Evolutionary conservation across 2,888 invertebrate genomes (phyloP).

Genomic region (Ceramica pisi): DNA sequence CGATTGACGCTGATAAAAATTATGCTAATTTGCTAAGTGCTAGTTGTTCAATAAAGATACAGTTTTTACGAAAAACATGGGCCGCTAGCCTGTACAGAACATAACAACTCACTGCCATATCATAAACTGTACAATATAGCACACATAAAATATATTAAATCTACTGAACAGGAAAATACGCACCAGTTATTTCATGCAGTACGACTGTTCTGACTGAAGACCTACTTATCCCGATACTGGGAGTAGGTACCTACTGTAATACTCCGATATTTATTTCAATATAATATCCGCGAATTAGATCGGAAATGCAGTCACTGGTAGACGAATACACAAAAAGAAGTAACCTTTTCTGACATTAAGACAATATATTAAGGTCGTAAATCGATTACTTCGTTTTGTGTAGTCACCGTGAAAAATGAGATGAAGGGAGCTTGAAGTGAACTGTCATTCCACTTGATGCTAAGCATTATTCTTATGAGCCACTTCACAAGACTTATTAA

Average conservation of each 20-base stretch:
- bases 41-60: not conserved
- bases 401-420: no score
- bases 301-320: not conserved
- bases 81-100: not conserved
- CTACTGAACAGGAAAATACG: slow-evolving; percentile 49
- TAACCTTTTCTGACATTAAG: no score
- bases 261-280: slow-evolving; percentile 1
- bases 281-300: not conserved
- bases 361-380: no score
- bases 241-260: slow-evolving; percentile 14
- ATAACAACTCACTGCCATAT: not conserved
- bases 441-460: no score
- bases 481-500: no score
- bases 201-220: slow-evolving; percentile 25
- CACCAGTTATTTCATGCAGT: slow-evolving; percentile 36
- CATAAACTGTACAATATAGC: slow-evolving; percentile 14
- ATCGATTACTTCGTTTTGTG: no score
- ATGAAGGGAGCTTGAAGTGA: no score
- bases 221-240: slow-evolving; percentile 24
- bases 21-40: no score
- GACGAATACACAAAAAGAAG: no score
- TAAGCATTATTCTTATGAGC: no score
- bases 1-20: no score
- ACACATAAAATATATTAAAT: slow-evolving; percentile 21
- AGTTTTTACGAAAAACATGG: not conserved